phyloP scores from a whole-genome alignment of 2,113 vertebrate species.

The Nothoprocta pentlandii region DNA sequence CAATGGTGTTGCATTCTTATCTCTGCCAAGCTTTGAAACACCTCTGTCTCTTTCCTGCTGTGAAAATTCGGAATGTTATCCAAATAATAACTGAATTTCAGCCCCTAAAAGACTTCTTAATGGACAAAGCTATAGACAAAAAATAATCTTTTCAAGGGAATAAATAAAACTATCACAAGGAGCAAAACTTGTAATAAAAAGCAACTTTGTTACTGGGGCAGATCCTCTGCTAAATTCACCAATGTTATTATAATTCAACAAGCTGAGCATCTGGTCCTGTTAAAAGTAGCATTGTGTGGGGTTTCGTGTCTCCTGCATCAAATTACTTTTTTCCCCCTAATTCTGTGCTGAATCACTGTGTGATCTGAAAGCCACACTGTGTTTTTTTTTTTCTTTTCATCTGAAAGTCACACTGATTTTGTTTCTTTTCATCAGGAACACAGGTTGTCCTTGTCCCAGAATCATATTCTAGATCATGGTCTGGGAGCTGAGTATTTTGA shows the following conservation, averaged over 20 bases:
- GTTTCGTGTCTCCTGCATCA: background rate
- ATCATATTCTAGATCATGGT: background rate
- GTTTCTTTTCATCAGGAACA: background rate
- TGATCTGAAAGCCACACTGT: background rate
- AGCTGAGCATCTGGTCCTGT: background rate
- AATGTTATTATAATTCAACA: background rate
- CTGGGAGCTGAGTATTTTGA: background rate
- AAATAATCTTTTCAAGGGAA: background rate
- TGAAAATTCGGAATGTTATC: background rate
- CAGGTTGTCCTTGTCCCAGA: background rate
- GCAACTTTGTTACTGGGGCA: background rate
- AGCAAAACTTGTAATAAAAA: background rate
- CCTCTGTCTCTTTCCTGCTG: background rate
- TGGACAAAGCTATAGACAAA: background rate
- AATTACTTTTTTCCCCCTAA: background rate
- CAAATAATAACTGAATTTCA: background rate
- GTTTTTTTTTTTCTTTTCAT: background rate
- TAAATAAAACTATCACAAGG: background rate
- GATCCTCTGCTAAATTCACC: background rate
- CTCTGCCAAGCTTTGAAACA: background rate
- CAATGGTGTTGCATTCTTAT: background rate
- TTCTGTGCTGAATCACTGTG: background rate
- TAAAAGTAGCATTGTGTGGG: background rate
- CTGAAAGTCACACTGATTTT: background rate
- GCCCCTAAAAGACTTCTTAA: background rate